Conservation (phyloP, 2,113 vertebrate species). For the Podarcis cretensis region DNA sequence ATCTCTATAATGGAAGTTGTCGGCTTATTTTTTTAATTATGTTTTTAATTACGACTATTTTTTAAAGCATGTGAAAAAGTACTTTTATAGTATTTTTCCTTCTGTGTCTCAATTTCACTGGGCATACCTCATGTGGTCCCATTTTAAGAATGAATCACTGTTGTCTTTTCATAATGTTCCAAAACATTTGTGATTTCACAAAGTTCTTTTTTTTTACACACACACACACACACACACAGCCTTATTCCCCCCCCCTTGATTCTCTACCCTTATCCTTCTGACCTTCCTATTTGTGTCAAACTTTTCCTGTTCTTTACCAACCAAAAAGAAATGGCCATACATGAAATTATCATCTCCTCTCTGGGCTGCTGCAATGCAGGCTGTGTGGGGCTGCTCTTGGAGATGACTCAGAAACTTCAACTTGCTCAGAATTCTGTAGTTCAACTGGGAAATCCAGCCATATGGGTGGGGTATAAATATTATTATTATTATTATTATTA, state of each 20-base stretch:
- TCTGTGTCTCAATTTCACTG: background rate
- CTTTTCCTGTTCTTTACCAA: background rate
- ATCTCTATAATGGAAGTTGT: background rate
- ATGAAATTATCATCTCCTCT: background rate
- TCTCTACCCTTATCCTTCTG: background rate
- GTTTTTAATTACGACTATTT: constrained; percentile 1
- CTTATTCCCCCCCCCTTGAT: no score
- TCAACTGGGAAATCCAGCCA: background rate
- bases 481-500: no score
- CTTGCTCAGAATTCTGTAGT: background rate
- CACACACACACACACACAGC: no score
- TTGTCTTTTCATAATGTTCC: background rate
- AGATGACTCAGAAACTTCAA: background rate
- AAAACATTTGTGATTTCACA: background rate
- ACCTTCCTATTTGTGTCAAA: background rate
- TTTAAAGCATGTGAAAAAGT: background rate
- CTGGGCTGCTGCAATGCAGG: background rate
- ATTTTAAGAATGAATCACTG: background rate
- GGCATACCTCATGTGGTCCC: background rate
- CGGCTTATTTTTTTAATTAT: background rate
- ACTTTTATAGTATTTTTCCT: background rate
- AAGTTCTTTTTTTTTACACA: background rate
- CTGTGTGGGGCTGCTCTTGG: background rate
- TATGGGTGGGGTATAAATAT: no score
- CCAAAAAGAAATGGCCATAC: background rate